A percentile compares a stretch with the other conserved stretches of the same genome.
phyloP scores from a whole-genome alignment of 2,797 vertebrate species.

The Rhabdophis nuchalis region DNA sequence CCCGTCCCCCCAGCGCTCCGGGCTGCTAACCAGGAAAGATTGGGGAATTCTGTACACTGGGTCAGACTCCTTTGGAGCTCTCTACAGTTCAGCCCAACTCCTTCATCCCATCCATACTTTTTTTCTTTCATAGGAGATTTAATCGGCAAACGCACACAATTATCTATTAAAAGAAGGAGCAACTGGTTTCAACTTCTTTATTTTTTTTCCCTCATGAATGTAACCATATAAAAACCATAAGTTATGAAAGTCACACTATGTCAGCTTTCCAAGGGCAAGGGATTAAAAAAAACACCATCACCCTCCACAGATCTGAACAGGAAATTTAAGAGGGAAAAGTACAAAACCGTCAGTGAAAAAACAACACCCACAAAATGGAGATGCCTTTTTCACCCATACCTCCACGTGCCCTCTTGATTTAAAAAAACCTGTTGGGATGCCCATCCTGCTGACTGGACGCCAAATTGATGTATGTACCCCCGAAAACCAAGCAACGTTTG shows the following conservation, averaged over 20 bases:
- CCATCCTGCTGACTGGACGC: not conserved
- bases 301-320: constrained; percentile 7
- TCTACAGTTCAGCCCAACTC: not conserved
- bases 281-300: constrained; percentile 3
- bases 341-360: constrained; percentile 33
- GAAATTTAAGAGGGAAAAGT: constrained; percentile 21
- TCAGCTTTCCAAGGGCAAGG: constrained; percentile 23
- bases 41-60: no score
- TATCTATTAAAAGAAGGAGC: not conserved
- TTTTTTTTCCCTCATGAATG: constrained; percentile 67
- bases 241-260: constrained; percentile 72
- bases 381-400: constrained; percentile 12
- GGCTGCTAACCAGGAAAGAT: no score
- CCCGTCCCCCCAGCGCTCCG: no score
- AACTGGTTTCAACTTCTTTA: constrained; percentile 26
- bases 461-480: not conserved
- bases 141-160: no score
- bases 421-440: not conserved
- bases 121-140: not conserved
- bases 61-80: not conserved
- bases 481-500: not conserved
- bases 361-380: constrained; percentile 24
- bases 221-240: constrained; percentile 77
- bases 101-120: not conserved
- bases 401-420: not conserved